Conservation (phyloP, 2,888 invertebrate genomes). For the Leptura quadrifasciata region DNA sequence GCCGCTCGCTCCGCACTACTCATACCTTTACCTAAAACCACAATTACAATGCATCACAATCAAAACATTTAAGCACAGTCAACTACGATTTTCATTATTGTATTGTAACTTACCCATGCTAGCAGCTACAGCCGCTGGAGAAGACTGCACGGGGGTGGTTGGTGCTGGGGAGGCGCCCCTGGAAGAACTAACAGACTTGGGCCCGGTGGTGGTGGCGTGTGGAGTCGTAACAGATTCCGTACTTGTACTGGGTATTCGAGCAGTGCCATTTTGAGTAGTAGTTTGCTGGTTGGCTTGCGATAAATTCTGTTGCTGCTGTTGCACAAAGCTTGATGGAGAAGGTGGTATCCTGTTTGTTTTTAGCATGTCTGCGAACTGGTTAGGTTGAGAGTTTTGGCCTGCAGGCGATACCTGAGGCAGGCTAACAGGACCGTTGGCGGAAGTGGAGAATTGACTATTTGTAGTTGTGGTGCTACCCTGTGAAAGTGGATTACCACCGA, state of each 20-base stretch:
- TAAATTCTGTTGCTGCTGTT: slow-evolving; percentile 64
- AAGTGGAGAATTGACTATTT: slow-evolving; percentile 70
- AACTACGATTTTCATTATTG: background rate
- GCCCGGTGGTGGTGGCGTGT: slow-evolving; percentile 77
- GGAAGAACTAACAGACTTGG: slow-evolving; percentile 79
- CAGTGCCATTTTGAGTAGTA: slow-evolving; percentile 66
- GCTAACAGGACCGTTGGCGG: slow-evolving; percentile 73
- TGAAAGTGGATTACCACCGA: slow-evolving; percentile 78
- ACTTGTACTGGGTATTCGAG: slow-evolving; percentile 69
- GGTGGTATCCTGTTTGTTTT: slow-evolving; percentile 75
- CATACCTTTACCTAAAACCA: slow-evolving; percentile 73
- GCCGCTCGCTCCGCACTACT: slow-evolving; percentile 76
- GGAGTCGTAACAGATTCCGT: slow-evolving; percentile 75
- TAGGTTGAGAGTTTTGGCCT: slow-evolving; percentile 69
- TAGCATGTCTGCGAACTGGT: slow-evolving; percentile 78
- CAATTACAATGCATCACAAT: slow-evolving; percentile 25
- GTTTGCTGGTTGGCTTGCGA: slow-evolving; percentile 69
- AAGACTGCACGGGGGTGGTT: slow-evolving; percentile 71
- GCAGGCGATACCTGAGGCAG: slow-evolving; percentile 73
- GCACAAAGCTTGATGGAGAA: slow-evolving; percentile 69
- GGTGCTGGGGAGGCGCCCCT: slow-evolving; percentile 77
- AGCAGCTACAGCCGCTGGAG: slow-evolving; percentile 71
- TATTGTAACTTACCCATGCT: slow-evolving; percentile 71
- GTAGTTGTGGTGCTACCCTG: slow-evolving; percentile 63
- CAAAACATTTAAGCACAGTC: no score